Conservation (phyloP, 37 sponge, comb jelly and placozoan genomes). For the Agelas oroides region DNA sequence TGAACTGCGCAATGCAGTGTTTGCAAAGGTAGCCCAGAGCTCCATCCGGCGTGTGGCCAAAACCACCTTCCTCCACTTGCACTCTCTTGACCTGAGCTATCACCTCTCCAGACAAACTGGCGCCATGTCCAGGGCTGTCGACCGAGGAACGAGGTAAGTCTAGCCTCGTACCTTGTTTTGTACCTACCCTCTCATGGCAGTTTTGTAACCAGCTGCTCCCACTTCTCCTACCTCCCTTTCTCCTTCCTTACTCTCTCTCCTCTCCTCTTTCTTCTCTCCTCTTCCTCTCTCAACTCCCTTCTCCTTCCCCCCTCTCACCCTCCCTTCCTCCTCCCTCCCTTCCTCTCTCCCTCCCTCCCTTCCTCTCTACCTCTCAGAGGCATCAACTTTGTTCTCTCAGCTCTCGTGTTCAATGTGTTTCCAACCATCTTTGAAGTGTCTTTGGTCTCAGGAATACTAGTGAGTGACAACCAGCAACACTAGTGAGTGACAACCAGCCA, state of each 20-base stretch:
- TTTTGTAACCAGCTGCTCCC: background rate
- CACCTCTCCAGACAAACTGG: constrained; percentile 96
- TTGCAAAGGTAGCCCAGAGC: constrained; percentile 95
- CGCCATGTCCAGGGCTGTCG: constrained; percentile 93
- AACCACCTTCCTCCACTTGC: constrained; percentile 92
- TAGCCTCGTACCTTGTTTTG: constrained; percentile 1
- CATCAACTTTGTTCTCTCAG: constrained; percentile 88
- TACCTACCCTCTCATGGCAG: background rate
- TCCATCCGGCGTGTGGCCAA: constrained; percentile 89
- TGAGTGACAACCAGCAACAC: too few relatives aligned
- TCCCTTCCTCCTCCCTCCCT: too few relatives aligned
- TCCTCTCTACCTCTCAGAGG: too few relatives aligned
- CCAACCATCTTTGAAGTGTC: constrained; percentile 93
- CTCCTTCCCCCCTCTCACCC: too few relatives aligned
- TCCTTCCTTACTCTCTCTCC: too few relatives aligned
- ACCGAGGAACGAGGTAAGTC: constrained; percentile 93
- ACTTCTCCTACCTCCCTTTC: background rate
- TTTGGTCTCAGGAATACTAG: constrained; percentile 91
- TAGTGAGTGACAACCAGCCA: too few relatives aligned
- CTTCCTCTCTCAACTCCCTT: too few relatives aligned
- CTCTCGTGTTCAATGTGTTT: constrained; percentile 96
- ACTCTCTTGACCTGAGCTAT: constrained; percentile 90
- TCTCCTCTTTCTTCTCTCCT: too few relatives aligned
- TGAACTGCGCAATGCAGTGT: constrained; percentile 92
- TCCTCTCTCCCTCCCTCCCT: too few relatives aligned